phyloP scores from a whole-genome alignment of 2,888 invertebrate genomes.

The Fissipunctia ypsillon region DNA sequence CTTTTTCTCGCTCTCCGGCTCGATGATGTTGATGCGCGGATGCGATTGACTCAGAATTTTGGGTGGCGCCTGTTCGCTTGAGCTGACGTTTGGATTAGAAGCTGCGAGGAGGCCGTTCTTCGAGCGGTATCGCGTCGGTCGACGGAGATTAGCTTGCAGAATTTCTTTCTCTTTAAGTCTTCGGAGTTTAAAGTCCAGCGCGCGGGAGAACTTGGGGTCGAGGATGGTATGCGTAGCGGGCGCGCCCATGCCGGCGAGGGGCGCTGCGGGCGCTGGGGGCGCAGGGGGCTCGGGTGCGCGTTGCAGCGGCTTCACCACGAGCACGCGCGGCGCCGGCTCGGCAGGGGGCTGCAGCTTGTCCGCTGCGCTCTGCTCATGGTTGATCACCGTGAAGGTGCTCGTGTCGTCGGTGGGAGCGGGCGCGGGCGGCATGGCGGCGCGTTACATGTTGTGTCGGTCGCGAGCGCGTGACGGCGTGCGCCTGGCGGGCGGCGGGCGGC shows the following conservation, averaged over 20 bases:
- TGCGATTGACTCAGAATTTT: constrained; percentile 77
- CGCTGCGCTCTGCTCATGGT: constrained; percentile 65
- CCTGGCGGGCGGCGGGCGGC: constrained; percentile 60
- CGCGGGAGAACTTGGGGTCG: constrained; percentile 92
- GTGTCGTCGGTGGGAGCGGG: constrained; percentile 71
- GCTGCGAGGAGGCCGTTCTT: constrained; percentile 77
- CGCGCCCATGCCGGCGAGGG: constrained; percentile 54
- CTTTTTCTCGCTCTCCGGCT: constrained; percentile 68
- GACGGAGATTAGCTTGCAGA: constrained; percentile 79
- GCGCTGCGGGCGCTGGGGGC: constrained; percentile 57
- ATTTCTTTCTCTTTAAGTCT: constrained; percentile 92
- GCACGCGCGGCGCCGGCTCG: constrained; percentile 71
- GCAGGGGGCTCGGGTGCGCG: constrained; percentile 57
- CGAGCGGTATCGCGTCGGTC: constrained; percentile 75
- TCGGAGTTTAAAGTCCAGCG: constrained; percentile 93
- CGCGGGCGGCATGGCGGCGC: constrained; percentile 80
- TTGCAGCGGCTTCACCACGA: constrained; percentile 82
- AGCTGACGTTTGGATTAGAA: constrained; percentile 92
- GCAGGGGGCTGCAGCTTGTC: constrained; percentile 44
- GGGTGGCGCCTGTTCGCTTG: constrained; percentile 57
- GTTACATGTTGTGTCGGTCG: constrained; percentile 47
- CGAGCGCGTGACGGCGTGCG: constrained; percentile 67
- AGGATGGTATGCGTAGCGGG: constrained; percentile 75
- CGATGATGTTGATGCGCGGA: constrained; percentile 76
- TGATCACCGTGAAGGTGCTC: constrained; percentile 80